Percentiles rank a stretch among this genome's conserved stretches.
phyloP scores from a whole-genome alignment of 2,888 invertebrate species.

The Pyralis farinalis region DNA sequence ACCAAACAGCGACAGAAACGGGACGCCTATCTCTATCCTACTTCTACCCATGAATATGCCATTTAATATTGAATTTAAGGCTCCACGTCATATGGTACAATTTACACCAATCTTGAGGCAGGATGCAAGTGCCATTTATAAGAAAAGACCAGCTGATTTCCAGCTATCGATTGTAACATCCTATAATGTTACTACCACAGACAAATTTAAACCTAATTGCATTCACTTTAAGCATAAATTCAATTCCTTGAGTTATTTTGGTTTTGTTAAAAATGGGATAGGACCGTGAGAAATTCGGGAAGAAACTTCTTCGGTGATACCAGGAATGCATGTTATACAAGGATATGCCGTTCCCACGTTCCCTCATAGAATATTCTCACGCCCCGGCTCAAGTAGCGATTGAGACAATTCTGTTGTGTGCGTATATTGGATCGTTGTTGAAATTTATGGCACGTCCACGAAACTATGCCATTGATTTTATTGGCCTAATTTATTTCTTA shows the following conservation, averaged over 20 bases:
- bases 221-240: constrained; percentile 22
- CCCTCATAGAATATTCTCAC: constrained; percentile 18
- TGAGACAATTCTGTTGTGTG: background rate
- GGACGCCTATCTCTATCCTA: constrained; percentile 46
- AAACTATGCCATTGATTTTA: no score
- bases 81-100: constrained; percentile 14
- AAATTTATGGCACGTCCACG: no score
- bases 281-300: constrained; percentile 79
- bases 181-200: constrained; percentile 19
- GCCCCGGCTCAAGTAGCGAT: background rate
- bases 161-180: constrained; percentile 33
- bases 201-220: constrained; percentile 23
- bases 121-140: constrained; percentile 45
- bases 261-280: constrained; percentile 60
- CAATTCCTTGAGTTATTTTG: constrained; percentile 25
- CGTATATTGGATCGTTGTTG: no score
- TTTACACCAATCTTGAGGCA: constrained; percentile 15
- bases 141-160: constrained; percentile 45
- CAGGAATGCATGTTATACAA: constrained; percentile 48
- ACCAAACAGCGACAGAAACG: constrained; percentile 60
- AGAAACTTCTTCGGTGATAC: constrained; percentile 73
- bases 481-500: no score
- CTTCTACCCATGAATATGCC: constrained; percentile 16
- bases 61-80: constrained; percentile 1
- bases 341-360: constrained; percentile 56